Percentiles rank a stretch among this genome's conserved stretches.
These are phyloP conservation scores for Zoanthus sociatus DNA, from an alignment of 92 coral and sea anemone genomes.

Conservation along the genomic window DNA sequence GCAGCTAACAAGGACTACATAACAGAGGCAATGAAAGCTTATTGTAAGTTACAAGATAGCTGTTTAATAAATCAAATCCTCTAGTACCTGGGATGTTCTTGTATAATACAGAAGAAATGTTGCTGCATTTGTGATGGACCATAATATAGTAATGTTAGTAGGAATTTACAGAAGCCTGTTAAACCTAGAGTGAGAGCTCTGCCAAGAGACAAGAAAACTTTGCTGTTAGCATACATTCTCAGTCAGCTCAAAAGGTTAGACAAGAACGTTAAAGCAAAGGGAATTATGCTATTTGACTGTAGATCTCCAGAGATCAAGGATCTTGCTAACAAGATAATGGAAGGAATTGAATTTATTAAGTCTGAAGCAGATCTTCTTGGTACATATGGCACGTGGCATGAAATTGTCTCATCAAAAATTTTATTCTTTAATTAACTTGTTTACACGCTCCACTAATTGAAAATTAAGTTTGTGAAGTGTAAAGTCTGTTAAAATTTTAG, in stretches of 20 bases:
- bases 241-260: constrained; percentile 51
- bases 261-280: constrained; percentile 18
- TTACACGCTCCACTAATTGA: too few species aligned
- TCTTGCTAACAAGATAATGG: too few species aligned
- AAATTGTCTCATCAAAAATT: not conserved
- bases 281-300: not conserved
- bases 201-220: constrained; percentile 16
- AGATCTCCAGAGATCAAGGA: too few species aligned
- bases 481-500: too few species aligned
- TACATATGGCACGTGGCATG: not conserved
- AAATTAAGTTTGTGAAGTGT: too few species aligned
- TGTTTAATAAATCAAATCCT: constrained; percentile 64
- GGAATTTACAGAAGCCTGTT: not conserved
- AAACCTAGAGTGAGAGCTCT: constrained; percentile 31
- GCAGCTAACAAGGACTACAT: constrained; percentile 58
- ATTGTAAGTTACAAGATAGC: constrained; percentile 54
- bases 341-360: not conserved
- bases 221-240: not conserved
- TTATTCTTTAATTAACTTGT: not conserved
- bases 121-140: constrained; percentile 74
- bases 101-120: constrained; percentile 54
- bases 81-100: constrained; percentile 66
- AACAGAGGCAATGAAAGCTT: constrained; percentile 59
- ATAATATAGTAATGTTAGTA: constrained; percentile 18
- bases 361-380: not conserved